Percentiles rank a stretch among this genome's conserved stretches.
Conservation (phyloP, 2,888 invertebrate genomes). For the Psococerastis gibbosa region DNA sequence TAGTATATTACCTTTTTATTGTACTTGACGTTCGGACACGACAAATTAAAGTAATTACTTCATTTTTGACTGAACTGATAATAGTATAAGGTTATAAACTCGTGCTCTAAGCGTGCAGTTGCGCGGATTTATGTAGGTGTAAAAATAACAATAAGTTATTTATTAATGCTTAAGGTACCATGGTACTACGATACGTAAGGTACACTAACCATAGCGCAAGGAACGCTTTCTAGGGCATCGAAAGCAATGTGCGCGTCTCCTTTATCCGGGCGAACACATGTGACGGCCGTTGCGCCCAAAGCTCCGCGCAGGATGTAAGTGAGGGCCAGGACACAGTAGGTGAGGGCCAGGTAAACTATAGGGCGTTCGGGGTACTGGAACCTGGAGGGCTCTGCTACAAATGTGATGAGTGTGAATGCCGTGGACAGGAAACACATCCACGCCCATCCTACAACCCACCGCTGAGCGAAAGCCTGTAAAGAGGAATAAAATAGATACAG, state of each 20-base stretch:
- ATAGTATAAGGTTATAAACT: no score
- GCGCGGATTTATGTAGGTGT: no score
- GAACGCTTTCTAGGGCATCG: conserved; percentile 31
- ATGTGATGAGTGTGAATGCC: conserved; percentile 65
- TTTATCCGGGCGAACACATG: conserved; percentile 26
- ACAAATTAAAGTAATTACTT: no score
- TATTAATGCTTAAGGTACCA: no score
- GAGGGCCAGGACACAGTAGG: conserved; percentile 62
- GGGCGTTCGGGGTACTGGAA: conserved; percentile 89
- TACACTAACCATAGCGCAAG: conserved; percentile 38
- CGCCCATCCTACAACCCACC: conserved; percentile 59
- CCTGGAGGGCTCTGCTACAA: conserved; percentile 70
- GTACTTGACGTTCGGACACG: no score
- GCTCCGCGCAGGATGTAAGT: conserved; percentile 52
- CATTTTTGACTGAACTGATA: no score
- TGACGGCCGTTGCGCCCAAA: conserved; percentile 28
- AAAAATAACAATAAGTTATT: no score
- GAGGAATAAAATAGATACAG: no score
- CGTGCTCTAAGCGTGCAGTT: no score
- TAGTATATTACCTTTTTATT: no score
- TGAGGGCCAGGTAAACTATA: conserved; percentile 72
- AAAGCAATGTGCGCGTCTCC: conserved; percentile 29
- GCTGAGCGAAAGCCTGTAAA: conserved; percentile 17
- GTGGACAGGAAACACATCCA: conserved; percentile 64
- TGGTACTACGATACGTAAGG: no score